phyloP scores from a whole-genome alignment of 2,797 vertebrate genomes.

The Hypotaenidia okinawae region DNA sequence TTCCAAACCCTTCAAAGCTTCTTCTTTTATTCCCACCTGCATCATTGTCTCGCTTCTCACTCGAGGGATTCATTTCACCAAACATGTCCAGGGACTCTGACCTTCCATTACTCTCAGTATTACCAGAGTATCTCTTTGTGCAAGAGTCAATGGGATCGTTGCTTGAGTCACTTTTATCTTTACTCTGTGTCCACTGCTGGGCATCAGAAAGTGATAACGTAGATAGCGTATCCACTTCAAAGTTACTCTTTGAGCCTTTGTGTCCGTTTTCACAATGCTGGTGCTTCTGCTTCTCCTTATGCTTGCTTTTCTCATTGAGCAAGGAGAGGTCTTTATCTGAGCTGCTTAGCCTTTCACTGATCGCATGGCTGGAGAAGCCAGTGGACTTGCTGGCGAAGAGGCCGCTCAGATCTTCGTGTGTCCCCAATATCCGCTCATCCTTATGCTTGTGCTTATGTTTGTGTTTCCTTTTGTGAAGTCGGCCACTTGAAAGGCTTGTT shows the following conservation, averaged over 20 bases:
- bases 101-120: constrained; percentile 71
- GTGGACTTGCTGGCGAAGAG: constrained; percentile 91
- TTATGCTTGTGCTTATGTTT: constrained; percentile 99
- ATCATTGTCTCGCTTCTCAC: constrained; percentile 84
- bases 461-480: constrained; percentile 97
- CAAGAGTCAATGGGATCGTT: constrained; percentile 88
- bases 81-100: constrained; percentile 85
- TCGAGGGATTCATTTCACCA: constrained; percentile 81
- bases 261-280: constrained; percentile 80
- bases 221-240: constrained; percentile 92
- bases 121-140: constrained; percentile 84
- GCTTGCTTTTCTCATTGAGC: constrained; percentile 82
- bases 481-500: constrained; percentile 84
- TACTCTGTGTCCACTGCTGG: constrained; percentile 87
- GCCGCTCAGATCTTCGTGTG: constrained; percentile 91
- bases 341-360: constrained; percentile 81
- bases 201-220: constrained; percentile 88
- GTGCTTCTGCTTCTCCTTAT: constrained; percentile 92
- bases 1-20: constrained; percentile 89
- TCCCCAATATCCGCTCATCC: constrained; percentile 89
- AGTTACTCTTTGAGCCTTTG: constrained; percentile 84
- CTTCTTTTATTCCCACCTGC: constrained; percentile 85
- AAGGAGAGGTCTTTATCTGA: constrained; percentile 84
- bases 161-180: constrained; percentile 86
- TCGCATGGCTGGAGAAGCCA: constrained; percentile 84